These are phyloP conservation scores for Pachycephus smyrnensis DNA, from an alignment of 2,888 invertebrate species.

Conservation along the genomic window DNA sequence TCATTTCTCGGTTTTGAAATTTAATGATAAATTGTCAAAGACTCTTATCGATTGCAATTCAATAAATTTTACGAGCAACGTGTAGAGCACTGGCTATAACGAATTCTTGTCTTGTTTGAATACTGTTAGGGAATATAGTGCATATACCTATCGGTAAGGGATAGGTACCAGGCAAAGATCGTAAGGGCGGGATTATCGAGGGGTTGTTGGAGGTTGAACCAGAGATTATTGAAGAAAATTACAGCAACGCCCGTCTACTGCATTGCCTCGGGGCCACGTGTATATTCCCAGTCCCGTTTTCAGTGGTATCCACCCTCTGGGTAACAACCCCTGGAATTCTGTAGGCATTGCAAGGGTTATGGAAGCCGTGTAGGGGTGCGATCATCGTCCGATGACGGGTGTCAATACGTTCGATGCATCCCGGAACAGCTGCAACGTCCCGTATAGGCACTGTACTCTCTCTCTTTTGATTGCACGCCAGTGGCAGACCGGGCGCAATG, in stretches of 20 bases:
- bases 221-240: slow-evolving; percentile 50
- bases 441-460: slow-evolving; percentile 8
- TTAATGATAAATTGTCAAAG: no score
- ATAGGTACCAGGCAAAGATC: not conserved
- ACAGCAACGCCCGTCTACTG: slow-evolving; percentile 38
- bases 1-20: no score
- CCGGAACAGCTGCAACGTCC: not conserved
- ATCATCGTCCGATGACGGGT: slow-evolving; percentile 52
- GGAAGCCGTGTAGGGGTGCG: slow-evolving; percentile 27
- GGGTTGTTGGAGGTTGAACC: slow-evolving; percentile 6
- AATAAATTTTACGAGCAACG: no score
- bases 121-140: not conserved
- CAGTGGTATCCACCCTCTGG: slow-evolving; percentile 7
- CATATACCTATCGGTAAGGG: not conserved
- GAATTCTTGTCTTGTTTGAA: no score
- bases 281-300: slow-evolving; percentile 26
- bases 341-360: not conserved
- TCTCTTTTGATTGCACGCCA: slow-evolving; percentile 13
- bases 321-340: slow-evolving; percentile 21
- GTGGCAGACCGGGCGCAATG: not conserved
- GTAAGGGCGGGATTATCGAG: not conserved
- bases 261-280: slow-evolving; percentile 34
- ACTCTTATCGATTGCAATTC: no score
- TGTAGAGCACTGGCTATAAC: no score
- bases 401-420: slow-evolving; percentile 43